Evolutionary conservation across 2,113 vertebrate genomes (phyloP).

Genomic region (Periophthalmus modestus): DNA sequence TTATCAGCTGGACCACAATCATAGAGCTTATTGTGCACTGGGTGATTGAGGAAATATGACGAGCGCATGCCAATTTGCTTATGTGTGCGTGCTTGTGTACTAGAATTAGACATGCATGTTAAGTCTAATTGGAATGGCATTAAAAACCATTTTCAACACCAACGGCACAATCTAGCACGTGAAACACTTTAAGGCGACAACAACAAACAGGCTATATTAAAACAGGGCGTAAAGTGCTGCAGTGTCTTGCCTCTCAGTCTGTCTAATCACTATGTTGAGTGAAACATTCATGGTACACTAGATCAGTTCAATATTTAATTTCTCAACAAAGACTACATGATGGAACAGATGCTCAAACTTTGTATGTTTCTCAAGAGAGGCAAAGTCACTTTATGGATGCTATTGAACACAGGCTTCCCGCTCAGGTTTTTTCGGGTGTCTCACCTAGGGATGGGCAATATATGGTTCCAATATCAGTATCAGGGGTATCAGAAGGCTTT

Average conservation of each 20-base stretch:
- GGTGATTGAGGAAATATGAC: constrained; percentile 25
- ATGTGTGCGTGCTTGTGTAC: constrained; percentile 27
- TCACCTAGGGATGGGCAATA: constrained; percentile 4
- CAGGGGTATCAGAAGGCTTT: too few relatives aligned
- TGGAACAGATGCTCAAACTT: constrained; percentile 77
- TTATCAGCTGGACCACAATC: constrained; percentile 36
- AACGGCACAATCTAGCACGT: constrained; percentile 37
- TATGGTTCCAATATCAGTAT: too few relatives aligned
- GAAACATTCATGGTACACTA: constrained; percentile 78
- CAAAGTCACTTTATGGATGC: constrained; percentile 65
- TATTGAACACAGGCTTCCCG: constrained; percentile 46
- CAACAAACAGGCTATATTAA: constrained; percentile 57
- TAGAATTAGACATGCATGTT: constrained; percentile 44
- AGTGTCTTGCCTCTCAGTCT: constrained; percentile 64
- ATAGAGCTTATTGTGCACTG: constrained; percentile 33
- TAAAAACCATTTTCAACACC: constrained; percentile 45
- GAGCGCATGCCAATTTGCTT: constrained; percentile 39
- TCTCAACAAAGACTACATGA: constrained; percentile 77
- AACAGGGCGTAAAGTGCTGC: constrained; percentile 57
- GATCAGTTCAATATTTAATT: constrained; percentile 79
- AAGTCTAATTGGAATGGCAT: constrained; percentile 48
- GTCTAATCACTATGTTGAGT: constrained; percentile 73
- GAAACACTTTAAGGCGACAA: constrained; percentile 56
- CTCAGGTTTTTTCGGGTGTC: constrained; percentile 46
- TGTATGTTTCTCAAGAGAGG: constrained; percentile 72